Conservation (phyloP, 2,113 vertebrate species). For the Plestiodon gilberti region DNA sequence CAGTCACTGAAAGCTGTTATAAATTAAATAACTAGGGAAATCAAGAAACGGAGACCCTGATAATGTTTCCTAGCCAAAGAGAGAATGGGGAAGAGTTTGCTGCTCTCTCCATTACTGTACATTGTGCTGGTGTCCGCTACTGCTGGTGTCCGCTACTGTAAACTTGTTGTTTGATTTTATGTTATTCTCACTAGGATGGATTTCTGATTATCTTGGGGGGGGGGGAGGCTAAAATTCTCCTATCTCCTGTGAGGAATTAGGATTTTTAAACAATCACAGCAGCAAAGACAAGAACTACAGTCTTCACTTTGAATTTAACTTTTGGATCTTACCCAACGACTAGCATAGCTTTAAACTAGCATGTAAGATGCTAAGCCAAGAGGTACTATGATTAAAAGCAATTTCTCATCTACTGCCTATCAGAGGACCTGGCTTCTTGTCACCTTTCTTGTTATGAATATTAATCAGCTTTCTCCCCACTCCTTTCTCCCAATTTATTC, state of each 20-base stretch:
- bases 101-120: constrained; percentile 47
- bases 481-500: constrained; percentile 58
- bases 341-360: constrained; percentile 49
- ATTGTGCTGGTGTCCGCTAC: constrained; percentile 35
- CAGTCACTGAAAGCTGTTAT: background rate
- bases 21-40: constrained; percentile 27
- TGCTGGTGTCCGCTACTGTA: constrained; percentile 33
- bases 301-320: constrained; percentile 50
- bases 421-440: constrained; percentile 61
- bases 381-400: constrained; percentile 63
- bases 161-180: constrained; percentile 9
- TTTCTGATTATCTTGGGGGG: constrained; percentile 50
- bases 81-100: constrained; percentile 45
- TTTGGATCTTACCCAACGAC: constrained; percentile 40
- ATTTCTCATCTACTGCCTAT: constrained; percentile 63
- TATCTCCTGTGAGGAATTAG: constrained; percentile 14
- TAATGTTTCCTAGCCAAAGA: constrained; percentile 40
- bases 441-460: constrained; percentile 66
- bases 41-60: constrained; percentile 10
- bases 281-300: constrained; percentile 26
- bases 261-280: constrained; percentile 36
- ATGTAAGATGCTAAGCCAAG: constrained; percentile 61
- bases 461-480: constrained; percentile 60
- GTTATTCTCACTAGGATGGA: background rate
- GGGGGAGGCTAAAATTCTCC: constrained; percentile 46